Evolutionary conservation across 2,888 invertebrate species (phyloP), one percentile per base, ranked within the genome.

Genomic region (Bembecia ichneumoniformis): DNA sequence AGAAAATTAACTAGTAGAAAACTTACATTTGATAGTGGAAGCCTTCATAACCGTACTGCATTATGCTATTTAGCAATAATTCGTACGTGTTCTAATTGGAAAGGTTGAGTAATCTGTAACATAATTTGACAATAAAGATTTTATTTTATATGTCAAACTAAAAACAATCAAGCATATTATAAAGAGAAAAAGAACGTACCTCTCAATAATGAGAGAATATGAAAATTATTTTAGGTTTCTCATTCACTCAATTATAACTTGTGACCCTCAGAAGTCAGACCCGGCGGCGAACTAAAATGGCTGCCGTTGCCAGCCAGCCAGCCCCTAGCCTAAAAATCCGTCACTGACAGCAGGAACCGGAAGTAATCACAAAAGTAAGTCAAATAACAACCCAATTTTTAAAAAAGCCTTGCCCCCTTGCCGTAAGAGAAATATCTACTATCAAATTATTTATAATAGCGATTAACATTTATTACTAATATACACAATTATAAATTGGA

Each of bases 21-120:
- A 28, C 28, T 28, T 9, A 28, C 28, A 28, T 28, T 68, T 87
- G 88, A 65, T 84, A 86, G 58, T 82, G 86, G 63, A 86, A 87
- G 63, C 82, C 82, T 82, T 44, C 87, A 74, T 84, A 87, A 79
- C 16, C 87, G 74, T 84, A 87, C 80, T 88, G 87, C 88, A 88
- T 88, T 62, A 58, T 80, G 69, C 56, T 60, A 65, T 57, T 60
- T 63, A 59, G 49, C 56, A 65, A 58, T 64, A 59, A 70, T 44
- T 7, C 56, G 62, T 74, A 74, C 68, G 71, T 77, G 74, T 76
- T 28, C 28, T 75, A 69, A 57, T 77, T 40, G 40, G 57, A 62
- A 68, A 78, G 80, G 75, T 81, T 62, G 71, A 74, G 62, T 74
- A 67, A 86, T 84, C 86, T 84, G 71, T 68, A 82, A 47, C 43